These are phyloP conservation scores for Lateolabrax maculatus DNA, from an alignment of 2,797 vertebrate species.

Conservation along the genomic window DNA sequence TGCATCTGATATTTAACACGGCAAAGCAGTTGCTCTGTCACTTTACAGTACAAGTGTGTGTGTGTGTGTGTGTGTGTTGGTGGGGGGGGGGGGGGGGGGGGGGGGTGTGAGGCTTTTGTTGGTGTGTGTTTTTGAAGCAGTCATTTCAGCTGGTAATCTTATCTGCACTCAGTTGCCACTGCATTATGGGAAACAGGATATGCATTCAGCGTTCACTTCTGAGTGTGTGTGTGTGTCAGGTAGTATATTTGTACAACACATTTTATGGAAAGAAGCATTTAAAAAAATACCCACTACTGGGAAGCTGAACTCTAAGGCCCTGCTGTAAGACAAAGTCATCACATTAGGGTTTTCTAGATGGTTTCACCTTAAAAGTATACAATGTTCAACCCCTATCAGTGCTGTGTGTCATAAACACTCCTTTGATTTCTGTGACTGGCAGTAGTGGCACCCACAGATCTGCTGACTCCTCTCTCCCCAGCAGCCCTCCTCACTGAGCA, in stretches of 20 bases:
- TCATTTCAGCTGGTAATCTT: slow-evolving; percentile 59
- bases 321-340: slow-evolving; percentile 16
- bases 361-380: too few species aligned
- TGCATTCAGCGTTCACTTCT: slow-evolving; percentile 31
- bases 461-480: slow-evolving; percentile 31
- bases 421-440: slow-evolving; percentile 27
- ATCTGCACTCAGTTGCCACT: slow-evolving; percentile 62
- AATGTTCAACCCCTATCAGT: neutral
- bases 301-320: slow-evolving; percentile 36
- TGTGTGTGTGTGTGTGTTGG: slow-evolving; percentile 36
- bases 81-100: neutral
- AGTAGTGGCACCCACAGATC: slow-evolving; percentile 13
- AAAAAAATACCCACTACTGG: slow-evolving; percentile 29
- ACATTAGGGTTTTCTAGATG: slow-evolving; percentile 9
- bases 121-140: slow-evolving; percentile 39
- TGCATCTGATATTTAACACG: slow-evolving; percentile 95
- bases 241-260: slow-evolving; percentile 51
- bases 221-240: slow-evolving; percentile 46
- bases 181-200: slow-evolving; percentile 72
- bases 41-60: slow-evolving; percentile 57
- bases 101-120: slow-evolving; percentile 7
- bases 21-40: slow-evolving; percentile 80
- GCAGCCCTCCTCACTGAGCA: slow-evolving; percentile 9
- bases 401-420: neutral
- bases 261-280: slow-evolving; percentile 60